Conservation (phyloP, 2,113 vertebrate species). For the Mobula hypostoma region DNA sequence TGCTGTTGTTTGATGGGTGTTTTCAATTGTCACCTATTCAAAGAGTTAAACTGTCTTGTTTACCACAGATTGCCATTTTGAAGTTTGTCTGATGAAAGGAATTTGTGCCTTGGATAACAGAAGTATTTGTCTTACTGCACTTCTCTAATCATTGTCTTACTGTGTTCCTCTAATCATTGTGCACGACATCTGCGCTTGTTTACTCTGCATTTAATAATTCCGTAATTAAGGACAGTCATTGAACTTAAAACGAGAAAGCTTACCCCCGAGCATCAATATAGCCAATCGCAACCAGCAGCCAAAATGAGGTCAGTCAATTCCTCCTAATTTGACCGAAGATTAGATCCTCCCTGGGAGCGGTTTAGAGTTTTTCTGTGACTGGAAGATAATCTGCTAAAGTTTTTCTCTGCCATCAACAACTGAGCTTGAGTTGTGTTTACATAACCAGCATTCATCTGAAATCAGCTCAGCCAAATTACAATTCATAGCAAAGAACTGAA, state of each 20-base stretch:
- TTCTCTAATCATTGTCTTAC: neutral
- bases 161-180: too few species aligned
- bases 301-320: conserved; percentile 33
- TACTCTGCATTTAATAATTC: neutral
- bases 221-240: neutral
- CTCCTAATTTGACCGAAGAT: neutral
- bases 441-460: neutral
- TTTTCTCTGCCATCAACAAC: neutral
- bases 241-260: neutral
- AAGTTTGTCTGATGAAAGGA: neutral
- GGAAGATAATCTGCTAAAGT: neutral
- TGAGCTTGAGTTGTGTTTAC: neutral
- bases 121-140: neutral
- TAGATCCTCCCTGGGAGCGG: neutral
- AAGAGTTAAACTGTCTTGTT: neutral
- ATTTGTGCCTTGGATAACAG: neutral
- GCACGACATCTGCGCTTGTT: neutral
- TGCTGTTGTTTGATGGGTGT: neutral
- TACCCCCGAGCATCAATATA: neutral
- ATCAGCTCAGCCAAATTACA: neutral
- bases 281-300: neutral
- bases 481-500: neutral
- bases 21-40: neutral
- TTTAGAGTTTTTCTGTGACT: neutral
- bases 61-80: neutral